Conservation (phyloP, 2,888 invertebrate genomes). For the Erynnis tages region DNA sequence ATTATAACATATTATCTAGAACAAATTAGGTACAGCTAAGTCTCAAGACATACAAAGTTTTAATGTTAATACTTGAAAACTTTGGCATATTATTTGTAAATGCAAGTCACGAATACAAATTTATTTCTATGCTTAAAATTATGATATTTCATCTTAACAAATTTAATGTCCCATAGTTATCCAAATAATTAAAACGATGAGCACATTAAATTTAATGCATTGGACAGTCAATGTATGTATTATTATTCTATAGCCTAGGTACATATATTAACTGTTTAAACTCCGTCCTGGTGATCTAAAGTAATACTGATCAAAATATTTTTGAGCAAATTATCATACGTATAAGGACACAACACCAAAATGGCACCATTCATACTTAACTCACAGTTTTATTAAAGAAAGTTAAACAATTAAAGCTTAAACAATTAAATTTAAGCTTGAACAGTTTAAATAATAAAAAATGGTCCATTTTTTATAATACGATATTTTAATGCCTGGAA, state of each 20-base stretch:
- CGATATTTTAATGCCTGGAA: too few relatives aligned
- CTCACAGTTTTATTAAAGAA: background rate
- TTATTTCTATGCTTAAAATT: background rate
- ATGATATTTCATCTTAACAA: too few relatives aligned
- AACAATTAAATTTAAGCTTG: too few relatives aligned
- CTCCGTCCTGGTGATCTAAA: background rate
- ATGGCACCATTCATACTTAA: slow-evolving; percentile 13
- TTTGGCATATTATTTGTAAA: slow-evolving; percentile 7
- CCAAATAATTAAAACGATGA: too few relatives aligned
- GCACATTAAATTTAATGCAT: too few relatives aligned
- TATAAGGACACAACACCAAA: slow-evolving; percentile 2
- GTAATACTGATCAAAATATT: slow-evolving; percentile 33
- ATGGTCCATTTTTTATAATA: too few relatives aligned
- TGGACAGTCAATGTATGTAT: too few relatives aligned
- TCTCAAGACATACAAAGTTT: slow-evolving; percentile 5
- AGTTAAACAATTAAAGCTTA: too few relatives aligned
- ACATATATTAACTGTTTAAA: background rate
- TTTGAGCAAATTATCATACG: slow-evolving; percentile 17
- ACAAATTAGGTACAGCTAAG: slow-evolving; percentile 5
- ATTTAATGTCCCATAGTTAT: too few relatives aligned
- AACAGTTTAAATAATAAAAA: too few relatives aligned
- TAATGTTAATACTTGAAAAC: slow-evolving; percentile 12
- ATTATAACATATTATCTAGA: background rate
- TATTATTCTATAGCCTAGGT: too few relatives aligned
- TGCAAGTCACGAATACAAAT: background rate